Percentiles rank a stretch among this genome's conserved stretches.
phyloP scores from a whole-genome alignment of 2,797 vertebrate species.

The Zenarchopterus dispar region DNA sequence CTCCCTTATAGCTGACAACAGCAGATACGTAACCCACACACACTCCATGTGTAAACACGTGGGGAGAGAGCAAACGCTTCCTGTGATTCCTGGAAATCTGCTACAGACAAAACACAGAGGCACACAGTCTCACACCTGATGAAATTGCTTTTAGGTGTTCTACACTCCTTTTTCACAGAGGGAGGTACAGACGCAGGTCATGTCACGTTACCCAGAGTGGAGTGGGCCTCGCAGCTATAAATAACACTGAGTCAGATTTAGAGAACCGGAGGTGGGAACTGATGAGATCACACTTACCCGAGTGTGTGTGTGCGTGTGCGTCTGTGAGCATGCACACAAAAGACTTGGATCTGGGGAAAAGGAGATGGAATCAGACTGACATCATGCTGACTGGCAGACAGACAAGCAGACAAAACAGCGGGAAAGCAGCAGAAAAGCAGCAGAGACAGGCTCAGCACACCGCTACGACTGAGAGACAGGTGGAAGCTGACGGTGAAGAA shows the following conservation, averaged over 20 bases:
- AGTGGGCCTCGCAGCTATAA: conserved; percentile 69
- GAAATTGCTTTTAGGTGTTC: conserved; percentile 38
- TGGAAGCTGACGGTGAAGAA: conserved; percentile 34
- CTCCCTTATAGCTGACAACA: background rate
- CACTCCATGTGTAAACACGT: background rate
- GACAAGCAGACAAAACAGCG: conserved; percentile 53
- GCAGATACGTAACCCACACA: background rate
- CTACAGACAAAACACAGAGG: conserved; percentile 10
- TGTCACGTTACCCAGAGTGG: conserved; percentile 56
- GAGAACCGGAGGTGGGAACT: conserved; percentile 74
- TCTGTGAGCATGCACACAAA: conserved; percentile 20
- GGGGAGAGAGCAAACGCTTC: background rate
- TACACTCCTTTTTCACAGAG: conserved; percentile 34
- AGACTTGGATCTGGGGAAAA: conserved; percentile 40
- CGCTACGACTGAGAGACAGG: conserved; percentile 21
- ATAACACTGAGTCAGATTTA: conserved; percentile 76
- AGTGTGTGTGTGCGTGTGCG: conserved; percentile 15
- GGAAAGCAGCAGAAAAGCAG: conserved; percentile 28
- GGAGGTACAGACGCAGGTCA: conserved; percentile 59
- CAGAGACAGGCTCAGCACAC: conserved; percentile 34
- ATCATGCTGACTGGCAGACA: conserved; percentile 60
- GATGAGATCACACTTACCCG: conserved; percentile 74
- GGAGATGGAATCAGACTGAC: conserved; percentile 63
- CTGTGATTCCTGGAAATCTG: conserved; percentile 18
- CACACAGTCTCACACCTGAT: conserved; percentile 27